Evolutionary conservation across 2,888 invertebrate genomes (phyloP).

Genomic region (Habrosyne pyritoides): DNA sequence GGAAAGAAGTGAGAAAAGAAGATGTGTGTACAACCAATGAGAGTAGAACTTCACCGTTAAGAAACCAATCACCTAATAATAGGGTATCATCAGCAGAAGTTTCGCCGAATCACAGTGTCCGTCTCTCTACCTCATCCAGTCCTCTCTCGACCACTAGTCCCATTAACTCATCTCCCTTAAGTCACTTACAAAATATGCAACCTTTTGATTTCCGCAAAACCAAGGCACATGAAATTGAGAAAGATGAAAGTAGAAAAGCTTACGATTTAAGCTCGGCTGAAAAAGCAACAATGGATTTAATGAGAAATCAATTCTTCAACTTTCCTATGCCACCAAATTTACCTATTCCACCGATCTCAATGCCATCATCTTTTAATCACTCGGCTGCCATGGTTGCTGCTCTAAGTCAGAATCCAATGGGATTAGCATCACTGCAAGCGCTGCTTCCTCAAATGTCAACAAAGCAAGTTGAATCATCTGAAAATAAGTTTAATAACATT

Average conservation of each 20-base stretch:
- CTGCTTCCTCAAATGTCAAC: slow-evolving; percentile 85
- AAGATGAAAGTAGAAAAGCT: slow-evolving; percentile 77
- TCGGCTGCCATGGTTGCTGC: slow-evolving; percentile 87
- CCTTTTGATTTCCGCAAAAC: slow-evolving; percentile 95
- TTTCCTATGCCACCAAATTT: slow-evolving; percentile 83
- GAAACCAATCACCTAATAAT: slow-evolving; percentile 55
- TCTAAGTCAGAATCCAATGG: slow-evolving; percentile 83
- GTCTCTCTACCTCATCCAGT: slow-evolving; percentile 76
- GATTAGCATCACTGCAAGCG: slow-evolving; percentile 85
- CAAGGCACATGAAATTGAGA: slow-evolving; percentile 62
- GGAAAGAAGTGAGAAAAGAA: slow-evolving; percentile 61
- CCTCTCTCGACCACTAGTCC: slow-evolving; percentile 83
- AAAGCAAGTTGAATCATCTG: slow-evolving; percentile 66
- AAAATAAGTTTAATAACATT: slow-evolving; percentile 66
- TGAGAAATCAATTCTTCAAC: slow-evolving; percentile 86
- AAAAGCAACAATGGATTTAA: slow-evolving; percentile 83
- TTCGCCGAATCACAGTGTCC: slow-evolving; percentile 70
- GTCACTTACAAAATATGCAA: slow-evolving; percentile 96
- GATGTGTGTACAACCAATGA: slow-evolving; percentile 56
- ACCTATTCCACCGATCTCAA: slow-evolving; percentile 83
- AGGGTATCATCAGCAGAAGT: slow-evolving; percentile 65
- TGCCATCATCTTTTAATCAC: slow-evolving; percentile 82
- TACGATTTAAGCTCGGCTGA: slow-evolving; percentile 64
- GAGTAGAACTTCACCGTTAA: slow-evolving; percentile 56
- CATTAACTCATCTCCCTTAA: slow-evolving; percentile 89